Evolutionary conservation across 2,113 vertebrate genomes (phyloP).

Genomic region (Etheostoma cragini): DNA sequence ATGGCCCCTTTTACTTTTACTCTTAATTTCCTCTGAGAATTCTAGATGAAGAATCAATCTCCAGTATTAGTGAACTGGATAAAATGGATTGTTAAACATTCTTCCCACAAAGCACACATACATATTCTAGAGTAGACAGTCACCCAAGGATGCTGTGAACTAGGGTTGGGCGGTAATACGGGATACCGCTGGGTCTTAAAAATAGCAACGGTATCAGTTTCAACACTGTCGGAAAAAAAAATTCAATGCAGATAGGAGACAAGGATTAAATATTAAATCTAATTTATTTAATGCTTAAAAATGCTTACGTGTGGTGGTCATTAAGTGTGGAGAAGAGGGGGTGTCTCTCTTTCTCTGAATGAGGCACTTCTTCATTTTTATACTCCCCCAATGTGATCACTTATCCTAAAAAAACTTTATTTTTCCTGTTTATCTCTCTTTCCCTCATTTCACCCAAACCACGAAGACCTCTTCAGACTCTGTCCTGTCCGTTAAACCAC

Average conservation of each 20-base stretch:
- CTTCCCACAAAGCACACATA: constrained; percentile 31
- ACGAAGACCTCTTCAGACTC: constrained; percentile 15
- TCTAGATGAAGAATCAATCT: constrained; percentile 47
- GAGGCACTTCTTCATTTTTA: constrained; percentile 35
- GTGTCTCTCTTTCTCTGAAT: not conserved
- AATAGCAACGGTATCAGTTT: too few relatives aligned
- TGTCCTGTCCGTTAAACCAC: constrained; percentile 23
- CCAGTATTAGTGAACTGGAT: constrained; percentile 21
- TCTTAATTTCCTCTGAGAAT: constrained; percentile 41
- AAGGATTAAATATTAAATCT: too few relatives aligned
- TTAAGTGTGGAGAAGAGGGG: too few relatives aligned
- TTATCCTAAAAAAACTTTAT: constrained; percentile 27
- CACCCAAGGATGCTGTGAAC: not conserved
- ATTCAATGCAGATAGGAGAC: too few relatives aligned
- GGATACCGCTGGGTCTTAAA: too few relatives aligned
- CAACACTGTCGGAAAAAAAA: too few relatives aligned
- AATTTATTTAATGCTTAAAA: too few relatives aligned
- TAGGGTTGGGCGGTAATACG: too few relatives aligned
- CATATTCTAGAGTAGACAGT: constrained; percentile 30
- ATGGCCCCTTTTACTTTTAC: constrained; percentile 25
- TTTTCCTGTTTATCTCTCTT: constrained; percentile 36
- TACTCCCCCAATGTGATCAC: constrained; percentile 25
- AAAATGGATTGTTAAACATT: constrained; percentile 54
- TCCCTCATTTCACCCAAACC: constrained; percentile 29
- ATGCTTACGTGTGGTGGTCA: too few relatives aligned